A percentile compares a stretch with the other conserved stretches of the same genome.
These are phyloP conservation scores for Petrocephalus schoutedeni DNA, from an alignment of 2,797 vertebrate genomes.

Conservation along the genomic window DNA sequence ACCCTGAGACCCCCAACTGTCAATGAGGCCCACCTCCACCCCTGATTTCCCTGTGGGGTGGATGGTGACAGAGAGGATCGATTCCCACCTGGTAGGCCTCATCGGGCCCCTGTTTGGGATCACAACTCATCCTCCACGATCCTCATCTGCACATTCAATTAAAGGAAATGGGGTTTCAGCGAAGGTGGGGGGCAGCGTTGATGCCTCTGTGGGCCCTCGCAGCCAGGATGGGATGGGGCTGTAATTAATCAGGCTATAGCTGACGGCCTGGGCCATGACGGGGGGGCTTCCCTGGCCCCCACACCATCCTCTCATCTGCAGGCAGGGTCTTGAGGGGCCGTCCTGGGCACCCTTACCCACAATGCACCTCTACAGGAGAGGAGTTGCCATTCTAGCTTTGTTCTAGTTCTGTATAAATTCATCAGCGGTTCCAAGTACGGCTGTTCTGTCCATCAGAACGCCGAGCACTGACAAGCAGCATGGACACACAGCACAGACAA, in stretches of 20 bases:
- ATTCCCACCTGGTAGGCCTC: background rate
- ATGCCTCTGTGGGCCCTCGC: background rate
- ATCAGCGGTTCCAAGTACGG: background rate
- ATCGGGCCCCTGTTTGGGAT: background rate
- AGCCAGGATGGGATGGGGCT: background rate
- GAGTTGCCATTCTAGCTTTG: background rate
- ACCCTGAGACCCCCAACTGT: background rate
- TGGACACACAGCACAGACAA: background rate
- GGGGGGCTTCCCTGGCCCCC: background rate
- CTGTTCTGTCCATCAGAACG: background rate
- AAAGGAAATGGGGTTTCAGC: background rate
- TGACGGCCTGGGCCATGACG: background rate
- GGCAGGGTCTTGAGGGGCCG: background rate
- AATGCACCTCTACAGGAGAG: background rate
- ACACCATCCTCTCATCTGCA: background rate
- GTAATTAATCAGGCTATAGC: conserved; percentile 13
- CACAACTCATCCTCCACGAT: background rate
- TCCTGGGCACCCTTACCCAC: background rate
- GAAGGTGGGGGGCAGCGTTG: background rate
- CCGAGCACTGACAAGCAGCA: background rate
- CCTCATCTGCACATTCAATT: conserved; percentile 15
- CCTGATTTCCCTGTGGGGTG: background rate
- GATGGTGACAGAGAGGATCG: background rate
- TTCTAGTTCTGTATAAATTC: background rate
- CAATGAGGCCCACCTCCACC: background rate